These are phyloP conservation scores for Panagrolaimus sp. DNA, from an alignment of 1,140 invertebrate species.

Conservation along the genomic window DNA sequence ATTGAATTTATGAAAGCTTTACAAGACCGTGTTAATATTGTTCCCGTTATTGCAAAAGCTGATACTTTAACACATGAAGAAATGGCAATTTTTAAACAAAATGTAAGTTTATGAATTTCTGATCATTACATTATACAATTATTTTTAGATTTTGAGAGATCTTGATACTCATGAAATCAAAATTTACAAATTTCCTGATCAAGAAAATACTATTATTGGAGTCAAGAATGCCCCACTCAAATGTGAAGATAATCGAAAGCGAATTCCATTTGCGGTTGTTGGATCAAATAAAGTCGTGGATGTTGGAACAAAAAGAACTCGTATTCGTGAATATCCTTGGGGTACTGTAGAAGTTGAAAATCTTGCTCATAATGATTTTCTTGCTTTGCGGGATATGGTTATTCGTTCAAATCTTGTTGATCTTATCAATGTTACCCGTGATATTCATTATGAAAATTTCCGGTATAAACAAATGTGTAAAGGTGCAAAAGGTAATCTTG, in stretches of 20 bases:
- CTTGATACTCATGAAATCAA: constrained; percentile 95
- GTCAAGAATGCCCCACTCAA: constrained; percentile 63
- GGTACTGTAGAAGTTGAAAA: constrained; percentile 97
- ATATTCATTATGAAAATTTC: constrained; percentile 92
- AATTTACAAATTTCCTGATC: constrained; percentile 94
- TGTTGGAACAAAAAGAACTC: constrained; percentile 70
- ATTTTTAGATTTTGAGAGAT: constrained; percentile 80
- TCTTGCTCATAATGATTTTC: constrained; percentile 95
- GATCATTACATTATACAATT: neutral
- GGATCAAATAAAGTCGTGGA: constrained; percentile 92
- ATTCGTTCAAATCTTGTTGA: constrained; percentile 85
- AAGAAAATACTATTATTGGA: constrained; percentile 75
- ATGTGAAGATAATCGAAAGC: constrained; percentile 29
- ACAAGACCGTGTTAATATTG: constrained; percentile 93
- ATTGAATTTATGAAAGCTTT: constrained; percentile 97
- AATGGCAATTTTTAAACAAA: constrained; percentile 88
- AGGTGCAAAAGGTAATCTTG: constrained; percentile 23
- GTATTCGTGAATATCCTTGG: constrained; percentile 83
- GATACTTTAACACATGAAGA: constrained; percentile 97
- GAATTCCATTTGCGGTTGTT: constrained; percentile 94
- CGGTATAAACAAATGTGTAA: constrained; percentile 78
- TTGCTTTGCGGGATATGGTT: constrained; percentile 92
- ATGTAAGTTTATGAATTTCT: constrained; percentile 64
- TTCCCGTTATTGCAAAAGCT: constrained; percentile 96
- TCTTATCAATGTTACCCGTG: constrained; percentile 87